Evolutionary conservation across 2,797 vertebrate species (phyloP).

Genomic region (Sarcoramphus papa): DNA sequence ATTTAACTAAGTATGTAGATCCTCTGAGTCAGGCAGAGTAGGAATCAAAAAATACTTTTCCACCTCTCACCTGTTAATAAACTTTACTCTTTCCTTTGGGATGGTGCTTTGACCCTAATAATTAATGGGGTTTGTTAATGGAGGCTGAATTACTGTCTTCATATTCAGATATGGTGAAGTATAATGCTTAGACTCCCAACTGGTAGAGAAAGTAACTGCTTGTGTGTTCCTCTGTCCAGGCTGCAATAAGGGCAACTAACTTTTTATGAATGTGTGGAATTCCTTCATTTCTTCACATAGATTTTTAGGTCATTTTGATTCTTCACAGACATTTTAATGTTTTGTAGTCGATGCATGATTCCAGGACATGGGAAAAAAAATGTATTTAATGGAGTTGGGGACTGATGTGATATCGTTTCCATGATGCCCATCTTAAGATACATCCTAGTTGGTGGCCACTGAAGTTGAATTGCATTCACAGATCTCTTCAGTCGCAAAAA

Average conservation of each 20-base stretch:
- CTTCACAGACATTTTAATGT: background rate
- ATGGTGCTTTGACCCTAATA: background rate
- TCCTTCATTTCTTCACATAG: background rate
- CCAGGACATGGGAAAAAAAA: background rate
- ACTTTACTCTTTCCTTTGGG: background rate
- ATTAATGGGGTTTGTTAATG: background rate
- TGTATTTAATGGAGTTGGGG: background rate
- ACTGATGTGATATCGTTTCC: background rate
- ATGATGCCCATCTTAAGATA: background rate
- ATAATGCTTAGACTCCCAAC: background rate
- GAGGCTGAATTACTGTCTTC: background rate
- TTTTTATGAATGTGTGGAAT: background rate
- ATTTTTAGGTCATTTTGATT: background rate
- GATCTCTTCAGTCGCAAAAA: background rate
- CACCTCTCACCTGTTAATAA: background rate
- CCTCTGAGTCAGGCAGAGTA: background rate
- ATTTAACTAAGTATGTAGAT: background rate
- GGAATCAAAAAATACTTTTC: background rate
- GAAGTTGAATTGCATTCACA: background rate
- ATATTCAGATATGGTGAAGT: background rate
- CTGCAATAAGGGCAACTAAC: background rate
- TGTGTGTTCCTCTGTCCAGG: background rate
- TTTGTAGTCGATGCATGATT: background rate
- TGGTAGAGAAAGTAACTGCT: background rate
- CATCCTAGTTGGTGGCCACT: background rate